phyloP scores from a whole-genome alignment of 2,113 vertebrate genomes.

The Cryptomyrus ogoouensis region DNA sequence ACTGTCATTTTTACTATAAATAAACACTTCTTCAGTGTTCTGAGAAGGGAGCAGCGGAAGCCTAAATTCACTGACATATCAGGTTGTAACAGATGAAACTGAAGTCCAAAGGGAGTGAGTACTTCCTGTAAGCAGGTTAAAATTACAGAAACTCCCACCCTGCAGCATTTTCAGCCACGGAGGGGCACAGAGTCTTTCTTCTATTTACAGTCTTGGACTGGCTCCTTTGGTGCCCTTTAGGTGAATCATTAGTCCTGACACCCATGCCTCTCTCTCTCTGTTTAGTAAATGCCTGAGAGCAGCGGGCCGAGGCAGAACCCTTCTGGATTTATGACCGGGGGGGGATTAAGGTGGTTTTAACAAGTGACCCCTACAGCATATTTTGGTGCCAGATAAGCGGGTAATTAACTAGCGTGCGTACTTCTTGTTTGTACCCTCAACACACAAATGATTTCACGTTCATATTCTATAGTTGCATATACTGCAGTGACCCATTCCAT shows the following conservation, averaged over 20 bases:
- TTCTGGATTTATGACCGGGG: background rate
- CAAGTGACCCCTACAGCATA: background rate
- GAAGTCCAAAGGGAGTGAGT: background rate
- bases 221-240: background rate
- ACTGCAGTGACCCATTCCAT: background rate
- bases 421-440: background rate
- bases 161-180: background rate
- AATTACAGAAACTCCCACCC: background rate
- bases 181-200: background rate
- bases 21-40: background rate
- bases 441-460: background rate
- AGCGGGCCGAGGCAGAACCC: background rate
- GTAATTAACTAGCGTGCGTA: background rate
- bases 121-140: background rate
- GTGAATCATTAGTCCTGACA: background rate
- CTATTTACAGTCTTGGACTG: background rate
- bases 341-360: background rate
- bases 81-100: background rate
- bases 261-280: background rate
- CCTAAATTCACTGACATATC: background rate
- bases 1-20: background rate
- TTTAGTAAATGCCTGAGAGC: background rate
- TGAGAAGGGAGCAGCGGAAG: background rate
- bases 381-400: background rate
- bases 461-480: background rate